Evolutionary conservation across 1,140 invertebrate genomes (phyloP).

Genomic region (Linepithema humile): DNA sequence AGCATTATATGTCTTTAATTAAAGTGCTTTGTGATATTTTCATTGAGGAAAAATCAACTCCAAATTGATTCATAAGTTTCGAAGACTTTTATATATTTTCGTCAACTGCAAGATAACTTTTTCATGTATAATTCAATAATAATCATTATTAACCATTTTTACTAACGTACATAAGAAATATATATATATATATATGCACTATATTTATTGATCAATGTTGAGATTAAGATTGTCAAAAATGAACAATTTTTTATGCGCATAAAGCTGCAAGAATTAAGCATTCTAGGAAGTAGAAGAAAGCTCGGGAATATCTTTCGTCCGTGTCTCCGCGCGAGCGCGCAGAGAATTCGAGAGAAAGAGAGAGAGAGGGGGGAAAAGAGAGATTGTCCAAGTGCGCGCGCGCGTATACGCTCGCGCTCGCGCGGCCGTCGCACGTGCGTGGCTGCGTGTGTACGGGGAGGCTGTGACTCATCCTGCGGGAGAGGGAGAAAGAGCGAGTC

Average conservation of each 20-base stretch:
- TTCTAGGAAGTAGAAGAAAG: neutral
- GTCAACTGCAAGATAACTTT: neutral
- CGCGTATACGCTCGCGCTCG: slow-evolving; percentile 59
- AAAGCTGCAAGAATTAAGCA: no score
- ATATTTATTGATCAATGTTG: neutral
- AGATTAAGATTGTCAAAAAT: no score
- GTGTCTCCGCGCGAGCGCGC: neutral
- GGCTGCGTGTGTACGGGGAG: slow-evolving; percentile 75
- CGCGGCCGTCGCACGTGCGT: slow-evolving; percentile 58
- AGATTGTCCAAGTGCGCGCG: slow-evolving; percentile 60
- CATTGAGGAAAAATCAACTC: no score
- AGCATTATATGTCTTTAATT: no score
- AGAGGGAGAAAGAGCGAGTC: slow-evolving; percentile 80
- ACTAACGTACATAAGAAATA: neutral
- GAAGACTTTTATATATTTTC: no score
- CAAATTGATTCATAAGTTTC: no score
- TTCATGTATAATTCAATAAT: neutral
- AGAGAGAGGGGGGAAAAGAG: no score
- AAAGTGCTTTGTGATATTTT: no score
- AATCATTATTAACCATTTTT: neutral
- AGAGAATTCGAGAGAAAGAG: slow-evolving; percentile 45
- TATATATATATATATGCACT: neutral
- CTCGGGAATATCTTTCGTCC: neutral
- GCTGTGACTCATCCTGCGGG: slow-evolving; percentile 84
- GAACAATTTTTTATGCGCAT: no score